A percentile compares a stretch with the other conserved stretches of the same genome.
Conservation (phyloP, 2,113 vertebrate genomes). For the Gnathonemus echidnorhynchus region DNA sequence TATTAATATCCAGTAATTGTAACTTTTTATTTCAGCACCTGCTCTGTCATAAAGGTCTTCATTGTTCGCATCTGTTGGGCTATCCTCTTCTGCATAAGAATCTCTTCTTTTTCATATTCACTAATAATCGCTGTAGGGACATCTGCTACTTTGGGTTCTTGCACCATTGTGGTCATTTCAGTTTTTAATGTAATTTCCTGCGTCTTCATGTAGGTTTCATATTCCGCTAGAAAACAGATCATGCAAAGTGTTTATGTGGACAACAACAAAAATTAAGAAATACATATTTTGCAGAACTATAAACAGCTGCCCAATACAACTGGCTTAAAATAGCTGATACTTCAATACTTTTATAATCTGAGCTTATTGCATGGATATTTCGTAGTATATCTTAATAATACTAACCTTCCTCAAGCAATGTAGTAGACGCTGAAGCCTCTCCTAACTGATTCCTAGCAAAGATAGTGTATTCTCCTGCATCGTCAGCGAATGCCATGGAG, state of each 20-base stretch:
- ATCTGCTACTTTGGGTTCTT: conserved; percentile 74
- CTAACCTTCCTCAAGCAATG: conserved; percentile 85
- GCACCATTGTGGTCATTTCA: conserved; percentile 72
- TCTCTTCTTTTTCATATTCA: conserved; percentile 69
- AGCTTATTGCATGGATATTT: neutral
- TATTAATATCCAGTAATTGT: neutral
- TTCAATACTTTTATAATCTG: neutral
- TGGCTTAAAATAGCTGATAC: neutral
- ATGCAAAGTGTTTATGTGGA: neutral
- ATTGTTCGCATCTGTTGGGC: conserved; percentile 76
- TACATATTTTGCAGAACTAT: neutral
- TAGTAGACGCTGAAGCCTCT: conserved; percentile 75
- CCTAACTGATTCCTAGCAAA: conserved; percentile 76
- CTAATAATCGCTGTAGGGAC: conserved; percentile 64
- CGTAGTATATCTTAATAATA: neutral
- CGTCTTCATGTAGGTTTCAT: conserved; percentile 78
- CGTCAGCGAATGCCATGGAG: conserved; percentile 94
- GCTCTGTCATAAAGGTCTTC: conserved; percentile 75
- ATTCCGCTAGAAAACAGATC: conserved; percentile 70
- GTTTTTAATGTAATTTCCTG: conserved; percentile 76
- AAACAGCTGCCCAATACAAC: neutral
- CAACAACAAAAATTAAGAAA: neutral
- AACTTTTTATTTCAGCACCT: conserved; percentile 55
- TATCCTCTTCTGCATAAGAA: conserved; percentile 54
- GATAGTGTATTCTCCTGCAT: conserved; percentile 87